A percentile compares a stretch with the other conserved stretches of the same genome.
phyloP scores from a whole-genome alignment of 2,888 invertebrate species.

The Sinodicranocentrus sp. region DNA sequence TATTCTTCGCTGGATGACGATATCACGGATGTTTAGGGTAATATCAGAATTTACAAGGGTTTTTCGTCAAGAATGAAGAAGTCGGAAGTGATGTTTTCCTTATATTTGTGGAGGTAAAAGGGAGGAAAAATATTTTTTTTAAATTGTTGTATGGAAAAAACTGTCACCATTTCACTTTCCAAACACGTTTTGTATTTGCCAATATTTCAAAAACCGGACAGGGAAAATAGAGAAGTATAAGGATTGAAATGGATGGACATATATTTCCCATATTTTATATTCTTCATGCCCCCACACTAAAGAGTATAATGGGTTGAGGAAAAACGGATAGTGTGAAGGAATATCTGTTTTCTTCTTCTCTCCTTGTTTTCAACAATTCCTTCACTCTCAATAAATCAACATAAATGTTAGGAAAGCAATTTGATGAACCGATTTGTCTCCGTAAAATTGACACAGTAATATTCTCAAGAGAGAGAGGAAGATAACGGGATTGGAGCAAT shows the following conservation, averaged over 20 bases:
- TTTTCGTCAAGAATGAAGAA: too few relatives aligned
- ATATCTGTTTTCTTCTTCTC: background rate
- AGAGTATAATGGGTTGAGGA: background rate
- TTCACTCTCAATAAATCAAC: conserved; percentile 75
- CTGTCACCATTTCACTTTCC: conserved; percentile 68
- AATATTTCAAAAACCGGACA: conserved; percentile 72
- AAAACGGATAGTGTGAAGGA: background rate
- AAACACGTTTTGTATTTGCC: conserved; percentile 75
- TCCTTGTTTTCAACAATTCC: conserved; percentile 33
- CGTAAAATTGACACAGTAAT: conserved; percentile 77
- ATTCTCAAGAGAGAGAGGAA: conserved; percentile 71
- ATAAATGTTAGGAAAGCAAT: conserved; percentile 76
- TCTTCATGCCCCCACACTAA: background rate
- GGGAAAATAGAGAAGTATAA: background rate
- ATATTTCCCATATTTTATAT: conserved; percentile 27
- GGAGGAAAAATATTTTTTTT: background rate
- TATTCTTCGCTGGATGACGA: too few relatives aligned
- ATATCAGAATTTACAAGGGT: too few relatives aligned
- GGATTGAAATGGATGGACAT: conserved; percentile 41
- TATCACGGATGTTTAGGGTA: too few relatives aligned
- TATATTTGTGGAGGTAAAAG: too few relatives aligned
- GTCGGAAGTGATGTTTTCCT: too few relatives aligned
- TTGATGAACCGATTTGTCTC: conserved; percentile 77
- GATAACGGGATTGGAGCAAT: conserved; percentile 29
- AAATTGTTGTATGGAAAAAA: too few relatives aligned